Conservation (phyloP, 2,113 vertebrate species). For the Brevimyrus niger region DNA sequence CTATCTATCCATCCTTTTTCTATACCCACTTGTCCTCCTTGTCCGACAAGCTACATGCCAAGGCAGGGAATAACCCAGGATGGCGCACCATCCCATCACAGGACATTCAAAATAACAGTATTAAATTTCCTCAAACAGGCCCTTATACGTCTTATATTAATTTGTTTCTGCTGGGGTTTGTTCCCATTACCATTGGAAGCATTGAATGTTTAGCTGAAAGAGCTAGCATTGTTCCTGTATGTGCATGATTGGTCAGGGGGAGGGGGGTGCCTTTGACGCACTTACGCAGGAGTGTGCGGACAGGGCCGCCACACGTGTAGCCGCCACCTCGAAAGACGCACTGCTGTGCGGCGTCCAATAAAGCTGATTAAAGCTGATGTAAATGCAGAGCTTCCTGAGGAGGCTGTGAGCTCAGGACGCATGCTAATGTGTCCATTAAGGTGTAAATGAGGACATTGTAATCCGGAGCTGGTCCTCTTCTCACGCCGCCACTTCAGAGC, state of each 20-base stretch:
- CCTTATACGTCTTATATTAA: not conserved
- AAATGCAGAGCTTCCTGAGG: not conserved
- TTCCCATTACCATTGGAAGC: not conserved
- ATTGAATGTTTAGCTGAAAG: not conserved
- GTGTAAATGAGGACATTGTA: constrained; percentile 8
- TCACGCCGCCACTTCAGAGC: too few relatives aligned
- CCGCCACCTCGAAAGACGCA: not conserved
- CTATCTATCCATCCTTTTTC: not conserved
- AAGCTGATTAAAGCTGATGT: not conserved
- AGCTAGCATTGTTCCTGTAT: not conserved
- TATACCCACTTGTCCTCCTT: not conserved
- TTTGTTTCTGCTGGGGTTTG: not conserved
- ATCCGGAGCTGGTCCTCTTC: not conserved
- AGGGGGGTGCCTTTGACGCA: not conserved
- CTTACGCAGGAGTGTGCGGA: not conserved
- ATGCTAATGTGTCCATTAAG: constrained; percentile 13
- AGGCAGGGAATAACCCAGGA: not conserved
- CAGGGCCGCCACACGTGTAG: not conserved
- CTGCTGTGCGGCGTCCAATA: not conserved
- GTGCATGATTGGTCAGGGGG: not conserved
- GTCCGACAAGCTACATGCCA: not conserved
- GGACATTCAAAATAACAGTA: not conserved
- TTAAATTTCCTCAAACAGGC: not conserved
- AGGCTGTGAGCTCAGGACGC: not conserved
- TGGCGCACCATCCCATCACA: not conserved